Conservation (phyloP, 2,888 invertebrate species). For the Stenotaenia linearis region DNA sequence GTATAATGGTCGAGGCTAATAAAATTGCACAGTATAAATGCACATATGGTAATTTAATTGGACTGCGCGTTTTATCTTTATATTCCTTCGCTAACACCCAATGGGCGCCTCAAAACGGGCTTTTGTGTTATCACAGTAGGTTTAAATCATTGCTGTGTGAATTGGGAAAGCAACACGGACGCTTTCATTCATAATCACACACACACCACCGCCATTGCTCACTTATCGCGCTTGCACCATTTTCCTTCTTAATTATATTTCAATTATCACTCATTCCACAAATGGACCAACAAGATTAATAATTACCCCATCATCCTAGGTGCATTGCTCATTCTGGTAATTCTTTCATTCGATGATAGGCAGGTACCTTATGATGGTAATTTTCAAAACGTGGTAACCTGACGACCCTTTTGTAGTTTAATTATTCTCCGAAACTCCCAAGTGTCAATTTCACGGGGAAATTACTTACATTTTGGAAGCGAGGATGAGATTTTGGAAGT, state of each 20-base stretch:
- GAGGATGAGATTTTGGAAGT: too few relatives aligned
- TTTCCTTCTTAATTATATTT: conserved; percentile 26
- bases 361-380: too few relatives aligned
- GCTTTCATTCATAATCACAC: conserved; percentile 24
- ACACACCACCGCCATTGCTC: conserved; percentile 17
- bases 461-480: too few relatives aligned
- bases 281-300: conserved; percentile 15
- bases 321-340: background rate
- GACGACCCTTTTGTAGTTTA: too few relatives aligned
- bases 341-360: background rate
- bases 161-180: conserved; percentile 16
- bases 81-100: conserved; percentile 23
- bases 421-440: too few relatives aligned
- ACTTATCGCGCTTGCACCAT: conserved; percentile 18
- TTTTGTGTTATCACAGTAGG: conserved; percentile 16
- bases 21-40: conserved; percentile 24
- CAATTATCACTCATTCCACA: conserved; percentile 24
- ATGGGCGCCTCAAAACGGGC: conserved; percentile 23
- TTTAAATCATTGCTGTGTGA: conserved; percentile 24
- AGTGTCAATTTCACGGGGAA: too few relatives aligned
- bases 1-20: conserved; percentile 23
- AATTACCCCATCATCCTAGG: background rate
- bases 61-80: conserved; percentile 23
- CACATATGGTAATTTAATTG: conserved; percentile 26
- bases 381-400: too few relatives aligned